Percentiles rank a stretch among this genome's conserved stretches.
phyloP scores from a whole-genome alignment of 2,797 vertebrate species.

The Eupleurogrammus muticus region DNA sequence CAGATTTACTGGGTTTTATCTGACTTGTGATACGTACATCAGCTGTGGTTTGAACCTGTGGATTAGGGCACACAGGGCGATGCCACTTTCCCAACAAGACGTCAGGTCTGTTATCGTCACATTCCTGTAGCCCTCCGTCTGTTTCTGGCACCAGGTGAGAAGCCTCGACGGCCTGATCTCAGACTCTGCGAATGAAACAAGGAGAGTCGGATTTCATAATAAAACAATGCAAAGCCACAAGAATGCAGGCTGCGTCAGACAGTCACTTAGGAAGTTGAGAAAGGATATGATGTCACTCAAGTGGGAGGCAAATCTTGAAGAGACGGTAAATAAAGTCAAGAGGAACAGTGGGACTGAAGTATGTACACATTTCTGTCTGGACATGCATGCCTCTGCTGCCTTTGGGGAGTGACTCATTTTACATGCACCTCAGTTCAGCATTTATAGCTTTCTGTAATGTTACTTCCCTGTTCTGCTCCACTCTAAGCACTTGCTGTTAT shows the following conservation, averaged over 20 bases:
- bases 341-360: conserved; percentile 32
- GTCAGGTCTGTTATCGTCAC: conserved; percentile 90
- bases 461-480: neutral
- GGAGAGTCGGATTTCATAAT: neutral
- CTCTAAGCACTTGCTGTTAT: neutral
- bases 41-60: conserved; percentile 94
- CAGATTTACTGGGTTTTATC: conserved; percentile 1
- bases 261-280: neutral
- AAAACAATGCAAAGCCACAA: conserved; percentile 1
- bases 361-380: conserved; percentile 38
- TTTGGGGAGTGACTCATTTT: conserved; percentile 8
- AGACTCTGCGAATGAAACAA: conserved; percentile 84
- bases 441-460: neutral
- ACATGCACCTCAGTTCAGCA: conserved; percentile 15
- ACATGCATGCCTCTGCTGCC: conserved; percentile 22
- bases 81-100: conserved; percentile 91
- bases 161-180: conserved; percentile 92
- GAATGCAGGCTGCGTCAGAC: neutral
- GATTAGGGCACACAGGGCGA: conserved; percentile 94
- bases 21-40: conserved; percentile 85
- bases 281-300: conserved; percentile 33
- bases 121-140: conserved; percentile 91
- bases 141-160: conserved; percentile 96
- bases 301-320: neutral
- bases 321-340: conserved; percentile 21